phyloP scores from a whole-genome alignment of 2,797 vertebrate species.

The Neosilurus mollespiculum region DNA sequence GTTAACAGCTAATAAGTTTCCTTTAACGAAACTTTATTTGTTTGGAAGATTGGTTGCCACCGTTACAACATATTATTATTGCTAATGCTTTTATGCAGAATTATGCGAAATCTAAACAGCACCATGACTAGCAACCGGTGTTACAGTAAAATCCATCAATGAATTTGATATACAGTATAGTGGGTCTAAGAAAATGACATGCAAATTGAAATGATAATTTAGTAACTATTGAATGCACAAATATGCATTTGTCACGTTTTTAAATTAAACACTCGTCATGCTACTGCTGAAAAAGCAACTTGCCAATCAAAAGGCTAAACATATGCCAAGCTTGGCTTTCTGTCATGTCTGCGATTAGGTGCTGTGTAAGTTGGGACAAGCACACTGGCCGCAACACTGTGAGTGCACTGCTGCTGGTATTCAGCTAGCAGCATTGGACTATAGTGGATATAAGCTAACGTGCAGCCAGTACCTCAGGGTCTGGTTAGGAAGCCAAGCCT shows the following conservation, averaged over 20 bases:
- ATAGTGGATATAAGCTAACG: conserved; percentile 14
- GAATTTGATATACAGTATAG: conserved; percentile 45
- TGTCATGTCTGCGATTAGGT: conserved; percentile 57
- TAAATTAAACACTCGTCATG: conserved; percentile 36
- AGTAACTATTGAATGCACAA: conserved; percentile 25
- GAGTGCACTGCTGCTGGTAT: conserved; percentile 45
- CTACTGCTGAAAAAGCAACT: conserved; percentile 53
- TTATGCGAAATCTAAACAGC: conserved; percentile 13
- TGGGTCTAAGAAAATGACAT: conserved; percentile 15
- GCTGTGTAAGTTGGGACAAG: conserved; percentile 80
- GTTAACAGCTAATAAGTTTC: conserved; percentile 16
- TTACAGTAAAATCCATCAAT: conserved; percentile 25
- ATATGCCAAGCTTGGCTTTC: conserved; percentile 13
- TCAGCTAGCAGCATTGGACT: conserved; percentile 14
- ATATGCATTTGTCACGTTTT: conserved; percentile 21
- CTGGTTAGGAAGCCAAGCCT: conserved; percentile 69
- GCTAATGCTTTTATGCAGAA: conserved; percentile 1
- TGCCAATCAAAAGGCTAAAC: not conserved
- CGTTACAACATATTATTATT: not conserved
- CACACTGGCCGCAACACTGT: conserved; percentile 61
- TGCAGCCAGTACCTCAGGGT: conserved; percentile 53
- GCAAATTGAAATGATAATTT: conserved; percentile 20
- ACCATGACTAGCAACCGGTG: conserved; percentile 46
- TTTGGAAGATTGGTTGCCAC: conserved; percentile 14
- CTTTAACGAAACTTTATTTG: conserved; percentile 25